Evolutionary conservation across 2,797 vertebrate species (phyloP).

Genomic region (Lacerta bilineata): DNA sequence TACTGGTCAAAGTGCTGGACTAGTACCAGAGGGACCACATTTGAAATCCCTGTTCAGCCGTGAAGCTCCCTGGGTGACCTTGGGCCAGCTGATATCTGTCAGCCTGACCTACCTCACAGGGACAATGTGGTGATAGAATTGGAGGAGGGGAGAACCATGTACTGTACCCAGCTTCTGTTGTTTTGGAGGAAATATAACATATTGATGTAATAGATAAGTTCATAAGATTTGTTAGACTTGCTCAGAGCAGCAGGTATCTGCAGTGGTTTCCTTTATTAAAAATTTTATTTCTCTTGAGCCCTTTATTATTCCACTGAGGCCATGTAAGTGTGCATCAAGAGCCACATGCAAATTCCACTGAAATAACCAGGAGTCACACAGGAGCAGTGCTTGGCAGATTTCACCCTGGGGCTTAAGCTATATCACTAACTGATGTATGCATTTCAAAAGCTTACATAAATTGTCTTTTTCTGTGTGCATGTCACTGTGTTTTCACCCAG

Average conservation of each 20-base stretch:
- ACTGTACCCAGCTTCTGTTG: neutral
- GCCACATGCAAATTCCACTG: neutral
- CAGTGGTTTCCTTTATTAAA: neutral
- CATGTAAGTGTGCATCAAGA: neutral
- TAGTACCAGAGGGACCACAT: no score
- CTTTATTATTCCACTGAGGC: neutral
- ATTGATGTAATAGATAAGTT: neutral
- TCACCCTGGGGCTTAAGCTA: neutral
- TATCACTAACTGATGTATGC: slow-evolving; percentile 6
- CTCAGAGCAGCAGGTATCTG: neutral
- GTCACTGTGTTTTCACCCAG: slow-evolving; percentile 34
- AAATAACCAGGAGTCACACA: neutral
- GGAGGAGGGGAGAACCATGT: neutral
- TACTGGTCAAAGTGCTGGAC: no score
- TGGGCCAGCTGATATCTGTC: neutral
- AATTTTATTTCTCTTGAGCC: neutral
- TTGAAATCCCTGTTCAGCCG: neutral
- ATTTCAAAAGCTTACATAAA: slow-evolving; percentile 40
- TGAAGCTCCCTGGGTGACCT: neutral
- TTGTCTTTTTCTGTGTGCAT: neutral
- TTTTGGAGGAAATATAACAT: neutral
- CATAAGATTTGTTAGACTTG: neutral
- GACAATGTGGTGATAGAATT: neutral
- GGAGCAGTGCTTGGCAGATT: neutral
- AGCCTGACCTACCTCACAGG: neutral